Base-by-base conservation (phyloP, 1,140 invertebrate species). In the Sycophila sp. region DNA sequence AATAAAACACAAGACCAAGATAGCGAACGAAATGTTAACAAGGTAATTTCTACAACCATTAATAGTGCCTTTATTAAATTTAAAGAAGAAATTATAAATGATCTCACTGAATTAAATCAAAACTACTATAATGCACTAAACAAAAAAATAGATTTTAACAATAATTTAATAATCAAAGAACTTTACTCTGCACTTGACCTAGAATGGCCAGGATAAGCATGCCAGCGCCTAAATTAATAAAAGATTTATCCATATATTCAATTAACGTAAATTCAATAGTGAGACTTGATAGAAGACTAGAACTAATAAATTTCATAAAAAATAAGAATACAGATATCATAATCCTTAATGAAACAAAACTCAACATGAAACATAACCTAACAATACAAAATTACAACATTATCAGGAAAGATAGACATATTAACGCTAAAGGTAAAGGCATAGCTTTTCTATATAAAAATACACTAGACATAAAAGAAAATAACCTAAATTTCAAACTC, bases 141-240 rank as follows among this genome's bases (percentile, higher is more conserved):
- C 11, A 69, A 66, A 58, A 38, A 59, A 11, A 68, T 63, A 1
- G 2, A 34, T 6, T 42, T 73, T 11, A 76, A 76, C 24, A 53
- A 67, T 2, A 76, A 76, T 26, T 77, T 74, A 4, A n/a, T n/a
- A n/a, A 28, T 77, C n/a, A n/a, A n/a, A n/a, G n/a, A n/a, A n/a
- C n/a, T n/a, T n/a, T n/a, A n/a, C n/a, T n/a, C n/a, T n/a, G n/a
- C n/a, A n/a, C n/a, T n/a, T n/a, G n/a, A n/a, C n/a, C n/a, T n/a
- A n/a, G n/a, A n/a, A n/a, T n/a, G n/a, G n/a, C n/a, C n/a, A n/a
- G n/a, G n/a, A n/a, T n/a, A n/a, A n/a, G n/a, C n/a, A n/a, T n/a
- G n/a, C n/a, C n/a, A n/a, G n/a, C n/a, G n/a, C n/a, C n/a, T n/a
- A n/a, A n/a, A n/a, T n/a, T n/a, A n/a, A n/a, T n/a, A n/a, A n/a